Conservation (phyloP, 2,113 vertebrate species). For the Falco punctatus region DNA sequence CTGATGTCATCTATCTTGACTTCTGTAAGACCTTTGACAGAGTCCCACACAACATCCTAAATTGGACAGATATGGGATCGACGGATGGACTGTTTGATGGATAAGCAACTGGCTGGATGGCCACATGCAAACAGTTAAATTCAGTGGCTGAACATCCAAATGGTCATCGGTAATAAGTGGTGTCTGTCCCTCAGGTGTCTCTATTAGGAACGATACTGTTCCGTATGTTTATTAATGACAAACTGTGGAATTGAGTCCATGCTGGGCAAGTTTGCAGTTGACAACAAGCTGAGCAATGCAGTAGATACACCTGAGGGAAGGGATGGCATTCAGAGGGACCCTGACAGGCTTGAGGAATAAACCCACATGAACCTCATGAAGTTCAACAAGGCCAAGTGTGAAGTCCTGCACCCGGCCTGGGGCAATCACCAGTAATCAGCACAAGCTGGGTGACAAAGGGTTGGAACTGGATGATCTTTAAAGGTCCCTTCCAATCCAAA, state of each 20-base stretch:
- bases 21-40: not conserved
- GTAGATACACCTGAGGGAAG: too few relatives aligned
- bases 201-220: not conserved
- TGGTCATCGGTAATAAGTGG: not conserved
- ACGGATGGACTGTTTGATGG: not conserved
- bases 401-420: not conserved
- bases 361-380: not conserved
- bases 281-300: not conserved
- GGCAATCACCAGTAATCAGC: not conserved
- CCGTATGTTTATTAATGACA: not conserved
- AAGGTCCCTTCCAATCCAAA: not conserved
- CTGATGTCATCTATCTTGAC: not conserved
- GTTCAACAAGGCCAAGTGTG: not conserved
- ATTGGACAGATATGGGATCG: rapidly evolving
- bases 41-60: not conserved
- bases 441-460: not conserved
- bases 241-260: not conserved
- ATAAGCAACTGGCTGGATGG: not conserved
- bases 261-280: not conserved
- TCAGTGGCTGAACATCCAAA: not conserved
- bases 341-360: too few relatives aligned
- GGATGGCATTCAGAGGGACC: too few relatives aligned
- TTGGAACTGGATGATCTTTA: not conserved
- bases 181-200: not conserved
- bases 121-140: not conserved